Conservation (phyloP, 2,888 invertebrate species). For the Globia sparganii region DNA sequence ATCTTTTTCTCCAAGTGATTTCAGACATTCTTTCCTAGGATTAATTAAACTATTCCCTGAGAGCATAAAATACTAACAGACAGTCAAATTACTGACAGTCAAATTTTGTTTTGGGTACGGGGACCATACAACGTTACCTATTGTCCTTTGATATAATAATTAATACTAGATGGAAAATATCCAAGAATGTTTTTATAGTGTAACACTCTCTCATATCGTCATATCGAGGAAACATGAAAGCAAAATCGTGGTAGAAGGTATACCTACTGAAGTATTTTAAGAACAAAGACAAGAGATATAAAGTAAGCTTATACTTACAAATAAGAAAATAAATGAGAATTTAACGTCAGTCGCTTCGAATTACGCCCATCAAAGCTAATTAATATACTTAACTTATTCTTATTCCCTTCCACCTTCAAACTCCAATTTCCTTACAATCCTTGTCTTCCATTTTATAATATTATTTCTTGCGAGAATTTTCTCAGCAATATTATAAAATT, state of each 20-base stretch:
- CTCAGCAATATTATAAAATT: slow-evolving; percentile 46
- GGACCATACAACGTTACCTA: too few species aligned
- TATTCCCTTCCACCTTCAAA: slow-evolving; percentile 8
- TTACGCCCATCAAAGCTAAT: slow-evolving; percentile 28
- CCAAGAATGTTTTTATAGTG: neutral
- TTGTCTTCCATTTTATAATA: slow-evolving; percentile 30
- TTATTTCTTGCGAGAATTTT: slow-evolving; percentile 47
- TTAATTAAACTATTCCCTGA: too few species aligned
- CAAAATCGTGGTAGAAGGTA: neutral
- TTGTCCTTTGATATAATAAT: too few species aligned
- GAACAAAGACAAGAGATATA: neutral
- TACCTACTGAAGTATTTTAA: neutral
- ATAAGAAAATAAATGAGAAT: neutral
- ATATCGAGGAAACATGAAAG: neutral
- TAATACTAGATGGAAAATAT: neutral
- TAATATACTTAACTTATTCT: slow-evolving; percentile 18
- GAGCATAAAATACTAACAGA: too few species aligned
- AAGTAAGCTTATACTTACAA: neutral
- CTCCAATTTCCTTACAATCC: slow-evolving; percentile 32
- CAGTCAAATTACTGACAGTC: too few species aligned
- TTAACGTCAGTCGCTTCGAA: slow-evolving; percentile 8
- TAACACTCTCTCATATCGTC: neutral
- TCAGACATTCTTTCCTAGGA: too few species aligned
- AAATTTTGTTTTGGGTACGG: too few species aligned
- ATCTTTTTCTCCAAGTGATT: too few species aligned